Base-by-base conservation (phyloP, 2,888 invertebrate genomes). In the Dione juno region DNA sequence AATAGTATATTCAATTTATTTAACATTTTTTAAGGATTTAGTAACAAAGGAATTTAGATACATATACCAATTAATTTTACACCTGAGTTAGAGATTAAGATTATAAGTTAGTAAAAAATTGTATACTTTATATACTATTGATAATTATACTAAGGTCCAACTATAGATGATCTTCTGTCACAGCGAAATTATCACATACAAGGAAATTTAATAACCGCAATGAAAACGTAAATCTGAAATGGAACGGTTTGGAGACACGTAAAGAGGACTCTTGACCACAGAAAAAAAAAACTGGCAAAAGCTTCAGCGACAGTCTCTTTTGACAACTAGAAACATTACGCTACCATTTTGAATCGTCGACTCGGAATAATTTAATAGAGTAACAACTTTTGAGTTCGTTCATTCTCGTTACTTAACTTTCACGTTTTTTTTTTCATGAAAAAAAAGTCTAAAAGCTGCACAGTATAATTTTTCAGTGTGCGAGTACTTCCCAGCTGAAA, bases 281-380 rank as follows among this genome's bases (percentile, higher is more conserved):
- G 73, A 72, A 71, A 75, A 72, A 71, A 75, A 77, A 71, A 57
- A 76, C 78, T 81, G 80, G 76, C 77, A 81, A 79, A 78, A 80
- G 81, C 78, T 81, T 83, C 77, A 77, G 77, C 75, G 71, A 74
- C 75, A 69, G 70, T 72, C 74, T 82, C 83, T 83, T 85, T 86
- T 84, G 82, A 87, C 82, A 79, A 81, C 86, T 83, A 78, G 87
- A 83, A 84, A 89, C 89, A 88, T 89, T 88, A 87, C 83, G 78
- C 81, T 80, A 80, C 85, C 88, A 88, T 88, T 88, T 87, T 84
- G 85, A 85, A 77, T 80, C 86, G 84, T 70, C 86, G 82, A 87
- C 82, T 85, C 84, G 89, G 88, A 90, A 90, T 89, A 89, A 90
- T 90, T 90, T 89, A 90, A 90, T 89, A 89, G 88, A 88, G 85